These are phyloP conservation scores for Homalodisca vitripennis DNA, from an alignment of 1,140 invertebrate species.

Conservation along the genomic window DNA sequence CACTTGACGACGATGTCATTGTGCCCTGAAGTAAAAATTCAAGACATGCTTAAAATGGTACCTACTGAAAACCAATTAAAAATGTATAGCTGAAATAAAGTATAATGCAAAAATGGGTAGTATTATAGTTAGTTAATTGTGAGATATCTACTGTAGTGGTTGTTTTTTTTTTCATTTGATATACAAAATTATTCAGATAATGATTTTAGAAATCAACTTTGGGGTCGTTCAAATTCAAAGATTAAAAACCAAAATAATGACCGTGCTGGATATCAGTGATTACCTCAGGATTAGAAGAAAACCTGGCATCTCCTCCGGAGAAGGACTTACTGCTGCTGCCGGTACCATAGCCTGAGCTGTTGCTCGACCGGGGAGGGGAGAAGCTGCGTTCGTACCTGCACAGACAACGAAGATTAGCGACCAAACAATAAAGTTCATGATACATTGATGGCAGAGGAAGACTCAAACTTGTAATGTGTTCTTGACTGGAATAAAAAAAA, in stretches of 20 bases:
- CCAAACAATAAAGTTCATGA: too few species aligned
- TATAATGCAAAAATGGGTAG: too few species aligned
- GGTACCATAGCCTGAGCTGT: slow-evolving; percentile 82
- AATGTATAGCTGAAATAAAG: too few species aligned
- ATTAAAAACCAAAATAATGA: neutral
- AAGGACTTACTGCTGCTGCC: slow-evolving; percentile 72
- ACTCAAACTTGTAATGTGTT: too few species aligned
- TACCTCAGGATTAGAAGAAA: slow-evolving; percentile 51
- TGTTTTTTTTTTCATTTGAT: neutral
- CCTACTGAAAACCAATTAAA: slow-evolving; percentile 1
- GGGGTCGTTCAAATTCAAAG: neutral
- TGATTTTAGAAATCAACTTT: neutral
- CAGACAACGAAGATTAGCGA: too few species aligned
- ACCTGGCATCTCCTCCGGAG: slow-evolving; percentile 53
- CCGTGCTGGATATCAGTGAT: too few species aligned
- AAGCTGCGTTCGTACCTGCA: slow-evolving; percentile 66
- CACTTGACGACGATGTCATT: slow-evolving; percentile 62
- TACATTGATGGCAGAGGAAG: too few species aligned
- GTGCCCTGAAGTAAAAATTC: slow-evolving; percentile 51
- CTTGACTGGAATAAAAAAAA: too few species aligned
- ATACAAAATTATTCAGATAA: slow-evolving; percentile 5
- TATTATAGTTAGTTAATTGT: too few species aligned
- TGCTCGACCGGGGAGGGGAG: slow-evolving; percentile 78
- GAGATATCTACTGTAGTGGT: too few species aligned
- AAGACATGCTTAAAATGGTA: too few species aligned